Base-by-base conservation (phyloP, 2,888 invertebrate genomes). In the Thalpophila matura region DNA sequence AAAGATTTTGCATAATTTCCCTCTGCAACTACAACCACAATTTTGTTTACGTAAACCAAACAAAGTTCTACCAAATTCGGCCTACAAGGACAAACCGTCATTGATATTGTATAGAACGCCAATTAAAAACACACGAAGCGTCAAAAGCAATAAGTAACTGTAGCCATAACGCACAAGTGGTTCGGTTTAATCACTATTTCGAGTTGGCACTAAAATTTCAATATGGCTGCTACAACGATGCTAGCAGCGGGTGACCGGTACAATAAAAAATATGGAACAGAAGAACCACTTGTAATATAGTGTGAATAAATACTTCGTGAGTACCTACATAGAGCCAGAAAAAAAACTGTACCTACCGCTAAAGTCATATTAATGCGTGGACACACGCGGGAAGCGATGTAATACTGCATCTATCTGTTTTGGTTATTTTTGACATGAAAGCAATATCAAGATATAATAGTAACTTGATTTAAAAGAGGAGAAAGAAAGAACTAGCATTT, bases 181-280 rank as follows among this genome's bases (percentile, higher is more conserved):
- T 37, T 38, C 53, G 26, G 37, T 64, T 54, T 73, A 77, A 68
- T 73, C 74, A 64, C 59, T 69, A 77, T 75, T 64, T 64, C 53
- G 53, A 66, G 64, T 65, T 65, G 54, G 37, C 56, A 65, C 61
- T 75, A 74, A 69, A 64, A 77, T 69, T 77, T 61, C 78, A 69
- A 69, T 59, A 62, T 77, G 59, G 64, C 38, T 43, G 43, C 45
- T 40, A 63, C 69, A 74, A 55, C 51, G 45, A 35, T 43, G 24
- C 45, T 47, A 31, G 47, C 74, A 68, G 46, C 67, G 26, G 58
- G 47, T 51, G 24, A 37, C 38, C 51, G 5, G 29, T 40, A 6
- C 37, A 26, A n/a, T n/a, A 1, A 24, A n/a, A 27, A 18, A 58
- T 27, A 22, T 16, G 2, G 1, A n/a, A 31, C 74, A 69, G 58